phyloP scores from a whole-genome alignment of 92 coral and sea anemone species.

The Chrysogorgia sp. region DNA sequence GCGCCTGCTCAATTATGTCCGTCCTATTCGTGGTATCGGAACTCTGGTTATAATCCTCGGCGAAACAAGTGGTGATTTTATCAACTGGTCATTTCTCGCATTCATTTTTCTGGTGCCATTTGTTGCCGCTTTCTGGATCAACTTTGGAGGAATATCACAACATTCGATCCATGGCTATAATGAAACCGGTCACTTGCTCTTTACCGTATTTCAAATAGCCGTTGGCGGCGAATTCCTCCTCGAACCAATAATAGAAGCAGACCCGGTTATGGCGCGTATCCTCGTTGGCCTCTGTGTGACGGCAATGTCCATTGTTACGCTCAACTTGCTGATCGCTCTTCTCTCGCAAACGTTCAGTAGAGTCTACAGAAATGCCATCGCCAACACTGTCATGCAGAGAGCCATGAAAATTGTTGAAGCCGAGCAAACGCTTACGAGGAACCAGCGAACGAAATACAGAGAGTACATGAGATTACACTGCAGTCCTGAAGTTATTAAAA shows the following conservation, averaged over 20 bases:
- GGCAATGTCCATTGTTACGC: constrained; percentile 17
- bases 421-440: neutral
- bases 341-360: constrained; percentile 8
- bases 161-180: constrained; percentile 14
- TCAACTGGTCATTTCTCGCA: constrained; percentile 12
- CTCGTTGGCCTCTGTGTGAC: constrained; percentile 19
- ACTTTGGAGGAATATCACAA: neutral
- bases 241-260: neutral
- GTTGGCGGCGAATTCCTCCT: constrained; percentile 19
- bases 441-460: neutral
- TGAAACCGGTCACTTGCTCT: constrained; percentile 25
- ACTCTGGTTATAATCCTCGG: constrained; percentile 20
- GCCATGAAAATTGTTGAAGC: too few relatives aligned
- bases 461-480: constrained; percentile 23
- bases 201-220: constrained; percentile 18
- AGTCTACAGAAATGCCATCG: neutral
- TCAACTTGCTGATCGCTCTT: constrained; percentile 16
- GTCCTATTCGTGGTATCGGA: constrained; percentile 17
- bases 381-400: constrained; percentile 25
- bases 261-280: constrained; percentile 13
- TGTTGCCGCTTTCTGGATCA: too few relatives aligned
- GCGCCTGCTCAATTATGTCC: constrained; percentile 21
- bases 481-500: constrained; percentile 19
- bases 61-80: constrained; percentile 7
- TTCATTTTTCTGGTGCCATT: constrained; percentile 8